Conservation (phyloP, 2,113 vertebrate species). For the Prochilodus magdalenae region DNA sequence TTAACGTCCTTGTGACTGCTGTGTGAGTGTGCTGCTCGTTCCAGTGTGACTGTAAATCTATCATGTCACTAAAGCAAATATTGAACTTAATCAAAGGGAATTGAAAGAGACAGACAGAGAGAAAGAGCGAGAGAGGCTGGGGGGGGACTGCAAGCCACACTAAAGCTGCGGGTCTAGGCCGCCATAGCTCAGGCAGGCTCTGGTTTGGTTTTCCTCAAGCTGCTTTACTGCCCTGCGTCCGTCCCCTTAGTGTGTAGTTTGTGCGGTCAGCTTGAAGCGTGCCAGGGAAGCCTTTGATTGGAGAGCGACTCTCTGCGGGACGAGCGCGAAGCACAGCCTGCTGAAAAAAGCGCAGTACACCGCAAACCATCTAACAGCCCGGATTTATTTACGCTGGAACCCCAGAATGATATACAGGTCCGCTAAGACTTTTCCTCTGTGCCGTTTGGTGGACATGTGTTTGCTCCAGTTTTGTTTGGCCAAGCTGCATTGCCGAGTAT, state of each 20-base stretch:
- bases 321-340: neutral
- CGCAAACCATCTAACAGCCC: constrained; percentile 40
- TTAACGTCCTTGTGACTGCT: neutral
- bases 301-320: constrained; percentile 40
- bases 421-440: constrained; percentile 51
- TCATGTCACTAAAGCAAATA: neutral
- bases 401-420: constrained; percentile 53
- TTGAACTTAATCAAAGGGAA: neutral
- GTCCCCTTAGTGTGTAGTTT: constrained; percentile 58
- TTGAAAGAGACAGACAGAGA: constrained; percentile 37
- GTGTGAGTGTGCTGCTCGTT: neutral
- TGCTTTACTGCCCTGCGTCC: constrained; percentile 58
- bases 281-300: constrained; percentile 64
- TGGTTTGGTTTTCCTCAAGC: constrained; percentile 55
- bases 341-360: constrained; percentile 15
- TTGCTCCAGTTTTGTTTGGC: constrained; percentile 8
- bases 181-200: constrained; percentile 43
- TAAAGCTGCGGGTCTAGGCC: constrained; percentile 43
- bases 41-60: neutral
- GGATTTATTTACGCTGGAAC: constrained; percentile 57
- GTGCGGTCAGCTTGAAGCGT: constrained; percentile 65
- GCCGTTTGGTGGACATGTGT: constrained; percentile 39
- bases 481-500: neutral
- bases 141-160: constrained; percentile 55
- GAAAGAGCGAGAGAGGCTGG: constrained; percentile 52